Evolutionary conservation across 2,113 vertebrate species (phyloP).

Genomic region (Dendrocopos noguchii): DNA sequence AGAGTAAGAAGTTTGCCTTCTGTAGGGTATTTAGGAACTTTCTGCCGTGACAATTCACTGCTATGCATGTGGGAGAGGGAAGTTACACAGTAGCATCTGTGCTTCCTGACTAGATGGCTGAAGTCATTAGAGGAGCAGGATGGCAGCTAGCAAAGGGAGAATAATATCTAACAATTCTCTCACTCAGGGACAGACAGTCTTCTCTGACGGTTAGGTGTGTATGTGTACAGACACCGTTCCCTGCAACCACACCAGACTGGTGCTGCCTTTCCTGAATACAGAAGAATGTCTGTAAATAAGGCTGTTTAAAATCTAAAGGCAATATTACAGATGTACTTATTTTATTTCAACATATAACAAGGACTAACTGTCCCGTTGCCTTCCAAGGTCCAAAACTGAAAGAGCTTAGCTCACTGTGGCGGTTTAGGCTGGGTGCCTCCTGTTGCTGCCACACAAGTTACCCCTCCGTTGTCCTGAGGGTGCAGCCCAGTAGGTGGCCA

Average conservation of each 20-base stretch:
- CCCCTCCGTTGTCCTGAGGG: too few species aligned
- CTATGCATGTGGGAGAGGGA: neutral
- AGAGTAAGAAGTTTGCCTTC: neutral
- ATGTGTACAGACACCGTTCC: neutral
- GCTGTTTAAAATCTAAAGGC: neutral
- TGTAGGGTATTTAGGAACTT: neutral
- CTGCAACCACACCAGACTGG: neutral
- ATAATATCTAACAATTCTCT: neutral
- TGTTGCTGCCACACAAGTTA: too few species aligned
- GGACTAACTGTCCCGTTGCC: neutral
- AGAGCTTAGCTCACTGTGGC: neutral
- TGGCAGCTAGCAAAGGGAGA: neutral
- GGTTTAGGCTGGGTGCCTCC: too few species aligned
- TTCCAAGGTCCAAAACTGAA: neutral
- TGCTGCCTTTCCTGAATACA: neutral
- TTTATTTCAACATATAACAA: neutral
- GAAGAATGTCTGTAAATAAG: neutral
- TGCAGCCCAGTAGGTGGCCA: too few species aligned
- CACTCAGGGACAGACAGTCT: neutral
- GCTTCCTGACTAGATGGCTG: slow-evolving; percentile 8
- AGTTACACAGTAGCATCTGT: neutral
- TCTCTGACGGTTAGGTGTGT: neutral
- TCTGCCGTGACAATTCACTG: neutral
- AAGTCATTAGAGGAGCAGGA: slow-evolving; percentile 7
- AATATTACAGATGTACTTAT: neutral